Evolutionary conservation across 35 echinoderm and acorn worm species (phyloP).

Genomic region (Strongylocentrotus purpuratus): DNA sequence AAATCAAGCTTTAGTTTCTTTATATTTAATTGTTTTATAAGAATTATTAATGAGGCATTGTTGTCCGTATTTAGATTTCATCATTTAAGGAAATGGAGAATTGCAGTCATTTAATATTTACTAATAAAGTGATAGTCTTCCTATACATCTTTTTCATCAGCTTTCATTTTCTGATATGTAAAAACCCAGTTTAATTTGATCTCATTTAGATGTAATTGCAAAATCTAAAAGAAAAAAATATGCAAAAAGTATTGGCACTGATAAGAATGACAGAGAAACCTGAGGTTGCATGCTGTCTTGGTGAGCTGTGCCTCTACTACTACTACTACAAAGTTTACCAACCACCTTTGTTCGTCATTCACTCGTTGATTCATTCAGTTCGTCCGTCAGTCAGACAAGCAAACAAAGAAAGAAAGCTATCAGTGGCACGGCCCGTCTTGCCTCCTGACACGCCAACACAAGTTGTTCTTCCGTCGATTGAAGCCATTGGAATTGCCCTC

Average conservation of each 20-base stretch:
- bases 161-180: neutral
- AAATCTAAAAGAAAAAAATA: neutral
- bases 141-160: neutral
- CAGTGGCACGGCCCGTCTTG: neutral
- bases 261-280: neutral
- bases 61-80: no score
- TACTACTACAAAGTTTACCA: neutral
- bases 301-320: neutral
- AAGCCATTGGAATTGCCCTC: slow-evolving; percentile 8
- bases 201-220: neutral
- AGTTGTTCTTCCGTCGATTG: slow-evolving; percentile 40
- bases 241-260: neutral
- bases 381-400: neutral
- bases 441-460: neutral
- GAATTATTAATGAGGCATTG: no score
- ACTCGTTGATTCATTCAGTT: neutral
- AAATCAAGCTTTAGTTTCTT: no score
- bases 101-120: neutral
- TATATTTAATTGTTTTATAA: no score
- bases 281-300: neutral
- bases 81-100: neutral
- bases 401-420: slow-evolving; percentile 13
- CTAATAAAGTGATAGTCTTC: neutral
- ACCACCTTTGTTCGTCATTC: neutral
- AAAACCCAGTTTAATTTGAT: neutral